A percentile compares a stretch with the other conserved stretches of the same genome.
These are phyloP conservation scores for Neelides folsomi DNA, from an alignment of 2,888 invertebrate species.

Conservation along the genomic window DNA sequence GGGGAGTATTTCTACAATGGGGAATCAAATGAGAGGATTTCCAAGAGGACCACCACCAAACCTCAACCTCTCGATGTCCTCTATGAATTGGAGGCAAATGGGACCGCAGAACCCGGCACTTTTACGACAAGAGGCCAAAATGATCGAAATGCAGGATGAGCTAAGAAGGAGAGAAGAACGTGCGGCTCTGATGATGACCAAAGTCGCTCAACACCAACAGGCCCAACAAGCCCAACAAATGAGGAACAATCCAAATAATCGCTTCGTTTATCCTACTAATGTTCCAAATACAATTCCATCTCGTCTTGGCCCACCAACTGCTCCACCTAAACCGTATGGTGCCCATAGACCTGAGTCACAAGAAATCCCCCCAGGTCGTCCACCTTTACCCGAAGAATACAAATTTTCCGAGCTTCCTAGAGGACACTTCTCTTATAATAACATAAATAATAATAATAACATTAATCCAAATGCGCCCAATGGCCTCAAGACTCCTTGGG, in stretches of 20 bases:
- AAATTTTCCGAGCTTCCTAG: slow-evolving; percentile 44
- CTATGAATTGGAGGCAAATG: slow-evolving; percentile 4
- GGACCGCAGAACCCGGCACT: neutral
- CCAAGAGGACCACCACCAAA: slow-evolving; percentile 22
- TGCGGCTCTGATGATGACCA: slow-evolving; percentile 30
- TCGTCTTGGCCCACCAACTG: slow-evolving; percentile 18
- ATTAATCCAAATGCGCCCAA: slow-evolving; percentile 3
- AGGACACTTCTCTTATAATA: slow-evolving; percentile 43
- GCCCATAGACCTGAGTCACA: slow-evolving; percentile 14
- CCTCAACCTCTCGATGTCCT: slow-evolving; percentile 24
- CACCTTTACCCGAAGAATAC: slow-evolving; percentile 38
- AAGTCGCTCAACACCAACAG: slow-evolving; percentile 17
- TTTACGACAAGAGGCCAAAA: slow-evolving; percentile 44
- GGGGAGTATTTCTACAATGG: slow-evolving; percentile 24
- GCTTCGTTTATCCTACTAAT: slow-evolving; percentile 31
- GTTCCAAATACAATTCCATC: slow-evolving; percentile 3
- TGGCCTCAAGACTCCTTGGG: slow-evolving; percentile 61
- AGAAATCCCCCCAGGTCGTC: slow-evolving; percentile 37
- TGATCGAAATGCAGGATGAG: slow-evolving; percentile 71
- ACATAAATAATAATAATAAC: slow-evolving; percentile 10
- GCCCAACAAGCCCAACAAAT: slow-evolving; percentile 29
- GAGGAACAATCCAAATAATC: slow-evolving; percentile 34
- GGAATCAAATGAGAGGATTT: slow-evolving; percentile 10
- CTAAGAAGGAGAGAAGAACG: slow-evolving; percentile 46
- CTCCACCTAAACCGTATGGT: slow-evolving; percentile 32